These are phyloP conservation scores for Emmelina monodactyla DNA, from an alignment of 2,888 invertebrate genomes.

Conservation along the genomic window DNA sequence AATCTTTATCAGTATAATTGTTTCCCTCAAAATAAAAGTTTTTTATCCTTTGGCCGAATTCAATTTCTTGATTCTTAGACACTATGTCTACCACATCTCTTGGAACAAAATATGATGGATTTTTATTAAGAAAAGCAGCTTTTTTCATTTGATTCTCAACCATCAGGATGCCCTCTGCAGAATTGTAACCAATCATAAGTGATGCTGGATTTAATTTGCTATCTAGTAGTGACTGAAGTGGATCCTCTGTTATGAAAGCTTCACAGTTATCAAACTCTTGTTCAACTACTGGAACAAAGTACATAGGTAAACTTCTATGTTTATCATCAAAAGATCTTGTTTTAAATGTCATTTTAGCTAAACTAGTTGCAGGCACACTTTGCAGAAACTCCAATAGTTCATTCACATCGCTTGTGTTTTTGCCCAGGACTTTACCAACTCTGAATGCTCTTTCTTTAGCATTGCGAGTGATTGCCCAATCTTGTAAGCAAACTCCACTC, in stretches of 20 bases:
- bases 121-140: conserved; percentile 22
- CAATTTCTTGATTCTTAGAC: conserved; percentile 19
- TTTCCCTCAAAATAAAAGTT: conserved; percentile 27
- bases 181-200: conserved; percentile 33
- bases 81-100: conserved; percentile 26
- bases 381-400: conserved; percentile 29
- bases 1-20: conserved; percentile 21
- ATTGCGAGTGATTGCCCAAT: conserved; percentile 18
- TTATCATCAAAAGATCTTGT: conserved; percentile 30
- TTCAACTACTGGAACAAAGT: conserved; percentile 36
- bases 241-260: conserved; percentile 29
- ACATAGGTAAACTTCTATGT: conserved; percentile 28
- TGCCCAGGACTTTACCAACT: conserved; percentile 19
- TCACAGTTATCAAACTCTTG: conserved; percentile 26
- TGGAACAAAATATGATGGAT: conserved; percentile 28
- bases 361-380: conserved; percentile 25
- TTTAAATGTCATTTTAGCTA: conserved; percentile 23
- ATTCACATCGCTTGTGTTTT: conserved; percentile 19
- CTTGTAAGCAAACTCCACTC: conserved; percentile 32
- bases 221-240: conserved; percentile 24
- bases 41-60: conserved; percentile 30
- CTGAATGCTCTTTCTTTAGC: conserved; percentile 17
- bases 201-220: conserved; percentile 30
- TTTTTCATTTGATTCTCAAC: conserved; percentile 23
- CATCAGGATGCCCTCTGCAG: conserved; percentile 32